phyloP scores from a whole-genome alignment of 2,797 vertebrate genomes.

The Nyctibius grandis region DNA sequence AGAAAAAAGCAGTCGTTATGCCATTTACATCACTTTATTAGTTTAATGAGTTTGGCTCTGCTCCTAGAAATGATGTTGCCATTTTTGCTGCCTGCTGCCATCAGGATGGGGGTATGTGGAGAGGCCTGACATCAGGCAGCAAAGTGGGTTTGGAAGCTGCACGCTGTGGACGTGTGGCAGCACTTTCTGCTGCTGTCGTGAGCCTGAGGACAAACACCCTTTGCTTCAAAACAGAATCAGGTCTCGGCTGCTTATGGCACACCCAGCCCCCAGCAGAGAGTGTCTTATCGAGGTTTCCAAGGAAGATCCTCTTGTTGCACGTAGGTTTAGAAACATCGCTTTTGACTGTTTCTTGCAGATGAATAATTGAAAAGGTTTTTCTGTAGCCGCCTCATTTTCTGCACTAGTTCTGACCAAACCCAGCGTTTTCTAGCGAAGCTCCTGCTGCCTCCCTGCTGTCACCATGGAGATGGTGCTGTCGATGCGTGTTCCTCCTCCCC shows the following conservation, averaged over 20 bases:
- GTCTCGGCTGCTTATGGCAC: not conserved
- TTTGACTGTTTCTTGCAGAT: not conserved
- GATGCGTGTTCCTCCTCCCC: not conserved
- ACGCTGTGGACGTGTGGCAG: accelerated
- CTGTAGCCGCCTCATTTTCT: not conserved
- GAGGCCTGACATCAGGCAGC: not conserved
- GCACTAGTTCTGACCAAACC: not conserved
- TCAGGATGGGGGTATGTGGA: not conserved
- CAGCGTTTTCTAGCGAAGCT: not conserved
- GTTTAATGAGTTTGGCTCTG: slow-evolving; percentile 48
- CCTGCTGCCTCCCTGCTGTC: not conserved
- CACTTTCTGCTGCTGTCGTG: not conserved
- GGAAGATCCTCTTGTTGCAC: not conserved
- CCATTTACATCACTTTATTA: slow-evolving; percentile 24
- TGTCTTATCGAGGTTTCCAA: not conserved
- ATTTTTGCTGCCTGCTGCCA: not conserved
- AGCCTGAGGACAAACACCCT: not conserved
- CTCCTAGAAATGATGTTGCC: slow-evolving; percentile 43
- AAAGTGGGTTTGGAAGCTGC: not conserved
- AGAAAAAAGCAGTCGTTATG: not conserved
- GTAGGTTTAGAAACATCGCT: accelerated
- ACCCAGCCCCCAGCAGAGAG: not conserved
- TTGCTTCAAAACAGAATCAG: not conserved
- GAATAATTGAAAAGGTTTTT: not conserved
- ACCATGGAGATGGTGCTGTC: not conserved